phyloP scores from a whole-genome alignment of 2,888 invertebrate species.

The Microchrysa polita region DNA sequence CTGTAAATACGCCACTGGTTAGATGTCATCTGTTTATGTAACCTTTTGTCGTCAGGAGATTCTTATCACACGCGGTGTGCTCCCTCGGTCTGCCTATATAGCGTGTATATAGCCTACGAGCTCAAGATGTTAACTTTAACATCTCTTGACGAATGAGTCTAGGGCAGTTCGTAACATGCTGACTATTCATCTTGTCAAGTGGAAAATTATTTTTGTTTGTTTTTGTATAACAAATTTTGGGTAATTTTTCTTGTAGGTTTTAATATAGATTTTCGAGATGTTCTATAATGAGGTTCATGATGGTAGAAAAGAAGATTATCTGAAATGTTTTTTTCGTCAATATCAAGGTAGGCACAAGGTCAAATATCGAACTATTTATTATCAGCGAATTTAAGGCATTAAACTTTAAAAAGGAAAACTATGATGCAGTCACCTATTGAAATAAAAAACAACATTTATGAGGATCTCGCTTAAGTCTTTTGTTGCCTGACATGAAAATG shows the following conservation, averaged over 20 bases:
- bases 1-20: too few relatives aligned
- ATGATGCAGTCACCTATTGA: too few relatives aligned
- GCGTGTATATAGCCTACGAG: too few relatives aligned
- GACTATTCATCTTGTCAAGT: conserved; percentile 24
- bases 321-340: conserved; percentile 14
- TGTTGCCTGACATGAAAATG: too few relatives aligned
- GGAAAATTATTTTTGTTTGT: conserved; percentile 31
- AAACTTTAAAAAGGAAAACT: too few relatives aligned
- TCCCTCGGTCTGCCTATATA: too few relatives aligned
- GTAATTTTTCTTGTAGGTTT: conserved; percentile 14
- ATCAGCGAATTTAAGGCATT: too few relatives aligned
- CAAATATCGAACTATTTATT: too few relatives aligned
- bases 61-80: conserved; percentile 33
- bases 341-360: too few relatives aligned
- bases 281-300: not conserved
- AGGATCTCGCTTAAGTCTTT: too few relatives aligned
- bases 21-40: conserved; percentile 46
- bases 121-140: conserved; percentile 10
- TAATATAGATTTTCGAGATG: conserved; percentile 11
- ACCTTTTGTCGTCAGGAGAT: conserved; percentile 42
- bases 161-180: not conserved
- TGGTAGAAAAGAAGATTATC: not conserved
- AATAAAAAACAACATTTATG: too few relatives aligned
- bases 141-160: conserved; percentile 6
- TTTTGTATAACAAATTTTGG: conserved; percentile 17